A percentile compares a stretch with the other conserved stretches of the same genome.
phyloP scores from a whole-genome alignment of 2,888 invertebrate species.

The Bombylius discolor region DNA sequence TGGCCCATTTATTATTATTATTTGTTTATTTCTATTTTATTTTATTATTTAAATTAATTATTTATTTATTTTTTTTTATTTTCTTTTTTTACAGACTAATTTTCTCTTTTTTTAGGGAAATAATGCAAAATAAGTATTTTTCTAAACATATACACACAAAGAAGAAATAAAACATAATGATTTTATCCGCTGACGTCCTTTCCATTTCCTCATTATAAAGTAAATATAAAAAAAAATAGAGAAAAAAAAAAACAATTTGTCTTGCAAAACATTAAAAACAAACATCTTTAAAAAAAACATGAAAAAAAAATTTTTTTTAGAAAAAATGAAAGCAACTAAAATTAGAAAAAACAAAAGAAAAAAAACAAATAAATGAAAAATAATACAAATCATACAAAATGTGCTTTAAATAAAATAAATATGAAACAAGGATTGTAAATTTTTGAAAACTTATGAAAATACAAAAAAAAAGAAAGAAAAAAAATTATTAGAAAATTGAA shows the following conservation, averaged over 20 bases:
- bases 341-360: neutral
- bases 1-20: too few relatives aligned
- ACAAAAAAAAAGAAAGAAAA: neutral
- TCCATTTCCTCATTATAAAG: constrained; percentile 20
- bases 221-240: constrained; percentile 20
- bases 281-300: neutral
- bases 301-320: neutral
- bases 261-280: neutral
- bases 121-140: constrained; percentile 23
- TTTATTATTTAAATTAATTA: too few relatives aligned
- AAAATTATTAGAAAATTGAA: too few relatives aligned
- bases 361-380: neutral
- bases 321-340: neutral
- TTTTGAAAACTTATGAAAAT: neutral
- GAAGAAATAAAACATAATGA: constrained; percentile 16
- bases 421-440: neutral
- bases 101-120: constrained; percentile 25
- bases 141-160: constrained; percentile 13
- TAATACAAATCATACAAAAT: neutral
- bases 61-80: neutral
- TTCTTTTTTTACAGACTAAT: neutral
- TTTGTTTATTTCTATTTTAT: too few relatives aligned
- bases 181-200: constrained; percentile 29
- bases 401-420: neutral
- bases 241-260: neutral